Percentiles rank a stretch among this genome's conserved stretches.
Conservation (phyloP, 2,113 vertebrate genomes). For the Dasyornis broadbenti region DNA sequence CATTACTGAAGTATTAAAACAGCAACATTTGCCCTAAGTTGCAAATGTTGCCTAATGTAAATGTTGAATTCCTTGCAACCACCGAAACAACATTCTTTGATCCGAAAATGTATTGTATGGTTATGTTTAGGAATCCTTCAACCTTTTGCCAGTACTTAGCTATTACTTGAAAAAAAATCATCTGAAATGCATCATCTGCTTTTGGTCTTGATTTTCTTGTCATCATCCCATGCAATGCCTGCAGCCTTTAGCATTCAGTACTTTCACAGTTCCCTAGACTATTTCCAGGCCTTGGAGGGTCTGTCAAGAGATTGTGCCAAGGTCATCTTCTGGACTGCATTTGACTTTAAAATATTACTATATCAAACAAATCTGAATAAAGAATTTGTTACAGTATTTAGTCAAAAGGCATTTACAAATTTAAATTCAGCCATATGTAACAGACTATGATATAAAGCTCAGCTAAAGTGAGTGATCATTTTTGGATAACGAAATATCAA, state of each 20-base stretch:
- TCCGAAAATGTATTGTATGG: constrained; percentile 40
- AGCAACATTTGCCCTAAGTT: background rate
- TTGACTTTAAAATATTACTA: background rate
- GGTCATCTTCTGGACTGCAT: background rate
- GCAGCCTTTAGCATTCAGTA: background rate
- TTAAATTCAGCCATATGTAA: background rate
- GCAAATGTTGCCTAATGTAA: background rate
- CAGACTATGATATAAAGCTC: constrained; percentile 18
- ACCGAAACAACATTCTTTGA: constrained; percentile 38
- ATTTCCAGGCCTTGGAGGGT: background rate
- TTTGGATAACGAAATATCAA: constrained; percentile 8
- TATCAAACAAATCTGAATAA: constrained; percentile 2
- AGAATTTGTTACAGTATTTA: background rate
- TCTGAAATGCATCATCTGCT: constrained; percentile 25
- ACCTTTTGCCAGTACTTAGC: constrained; percentile 20
- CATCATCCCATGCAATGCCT: background rate
- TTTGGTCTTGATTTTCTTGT: constrained; percentile 57
- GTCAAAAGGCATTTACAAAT: constrained; percentile 4
- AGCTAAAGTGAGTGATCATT: background rate
- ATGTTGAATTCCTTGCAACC: background rate
- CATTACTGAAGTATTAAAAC: background rate
- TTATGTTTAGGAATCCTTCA: constrained; percentile 48
- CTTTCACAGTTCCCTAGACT: background rate
- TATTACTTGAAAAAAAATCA: constrained; percentile 7
- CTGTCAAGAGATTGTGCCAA: constrained; percentile 4